Base-by-base conservation (phyloP, 1,140 invertebrate species). In the Trichonephila inaurata region DNA sequence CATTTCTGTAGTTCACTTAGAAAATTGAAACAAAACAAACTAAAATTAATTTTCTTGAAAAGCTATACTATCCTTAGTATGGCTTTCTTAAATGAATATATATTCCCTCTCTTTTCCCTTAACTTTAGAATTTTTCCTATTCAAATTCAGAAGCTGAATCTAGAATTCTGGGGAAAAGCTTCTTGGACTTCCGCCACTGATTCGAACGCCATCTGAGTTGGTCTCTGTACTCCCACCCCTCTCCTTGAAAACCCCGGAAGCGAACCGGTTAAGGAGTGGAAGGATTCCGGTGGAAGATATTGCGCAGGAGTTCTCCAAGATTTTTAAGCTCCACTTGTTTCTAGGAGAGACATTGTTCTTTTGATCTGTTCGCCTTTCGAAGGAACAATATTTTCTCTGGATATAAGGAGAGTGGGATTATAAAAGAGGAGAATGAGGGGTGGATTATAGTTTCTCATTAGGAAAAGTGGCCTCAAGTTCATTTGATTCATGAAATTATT, bases 321-420 rank as follows among this genome's bases (percentile, higher is more conserved):
- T 77, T 77, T 77, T 77, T 77, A 33, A 77, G n/a, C n/a, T n/a
- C 72, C 72, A 77, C 24, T 77, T 77, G 72, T 77, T 77, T 77
- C 72, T 8, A 19, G 28, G 33, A 77, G 72, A 77, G 18, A 77
- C 28, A 77, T 40, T 77, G 24, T 77, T 77, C 72, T 77, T 77
- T 77, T 77, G 72, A 77, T 77, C 72, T 77, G 28, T 77, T 18
- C 72, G 72, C 16, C 7, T 40, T 18, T 28, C 0, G 28, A 77
- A 40, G 40, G 72, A 77, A 77, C 28, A 77, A 77, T 40, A 77
- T 77, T 77, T 77, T 77, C 28, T 14, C 51, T 10, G 10, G 51
- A 7, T 51, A 51, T 8, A 40, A 40, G 51, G 51, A 12, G 51
- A 51, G 0, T 51, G 51, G 7, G 51, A 51, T 51, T 51, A 51